Evolutionary conservation across 2,888 invertebrate species (phyloP).

Genomic region (Agelastica alni): DNA sequence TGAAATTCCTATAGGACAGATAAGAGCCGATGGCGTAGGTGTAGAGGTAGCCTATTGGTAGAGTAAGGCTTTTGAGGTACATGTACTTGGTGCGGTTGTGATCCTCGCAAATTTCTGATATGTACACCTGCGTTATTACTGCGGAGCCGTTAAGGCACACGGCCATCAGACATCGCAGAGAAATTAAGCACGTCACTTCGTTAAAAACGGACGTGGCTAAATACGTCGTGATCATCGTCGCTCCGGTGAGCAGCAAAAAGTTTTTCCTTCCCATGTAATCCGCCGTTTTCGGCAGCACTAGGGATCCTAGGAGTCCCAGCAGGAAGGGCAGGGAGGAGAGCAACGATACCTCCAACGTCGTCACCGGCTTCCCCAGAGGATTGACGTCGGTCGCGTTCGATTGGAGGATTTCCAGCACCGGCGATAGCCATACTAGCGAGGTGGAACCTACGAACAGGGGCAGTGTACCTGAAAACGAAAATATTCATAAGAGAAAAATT

Average conservation of each 20-base stretch:
- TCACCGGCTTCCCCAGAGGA: not conserved
- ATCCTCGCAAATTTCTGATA: not conserved
- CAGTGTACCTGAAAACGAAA: constrained; percentile 1
- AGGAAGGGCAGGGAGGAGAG: not conserved
- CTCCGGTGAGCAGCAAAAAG: not conserved
- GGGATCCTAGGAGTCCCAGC: not conserved
- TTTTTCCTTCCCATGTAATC: constrained; percentile 1
- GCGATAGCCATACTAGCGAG: constrained; percentile 33
- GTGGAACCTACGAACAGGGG: not conserved
- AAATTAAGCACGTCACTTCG: not conserved
- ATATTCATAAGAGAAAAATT: too few species aligned
- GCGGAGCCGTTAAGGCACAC: not conserved
- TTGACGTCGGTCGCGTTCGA: not conserved
- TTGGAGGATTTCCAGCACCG: not conserved
- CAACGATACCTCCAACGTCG: not conserved
- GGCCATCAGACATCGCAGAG: not conserved
- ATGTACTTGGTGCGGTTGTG: not conserved
- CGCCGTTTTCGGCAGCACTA: not conserved
- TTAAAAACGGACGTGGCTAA: not conserved
- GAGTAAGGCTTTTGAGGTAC: not conserved
- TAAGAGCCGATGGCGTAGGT: not conserved
- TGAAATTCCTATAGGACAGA: not conserved
- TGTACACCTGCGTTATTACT: not conserved
- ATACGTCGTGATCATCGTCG: not conserved
- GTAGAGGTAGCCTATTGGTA: not conserved